Evolutionary conservation across 2,113 vertebrate genomes (phyloP), one percentile per base, ranked within the genome.

Genomic region (Heterotis niloticus): DNA sequence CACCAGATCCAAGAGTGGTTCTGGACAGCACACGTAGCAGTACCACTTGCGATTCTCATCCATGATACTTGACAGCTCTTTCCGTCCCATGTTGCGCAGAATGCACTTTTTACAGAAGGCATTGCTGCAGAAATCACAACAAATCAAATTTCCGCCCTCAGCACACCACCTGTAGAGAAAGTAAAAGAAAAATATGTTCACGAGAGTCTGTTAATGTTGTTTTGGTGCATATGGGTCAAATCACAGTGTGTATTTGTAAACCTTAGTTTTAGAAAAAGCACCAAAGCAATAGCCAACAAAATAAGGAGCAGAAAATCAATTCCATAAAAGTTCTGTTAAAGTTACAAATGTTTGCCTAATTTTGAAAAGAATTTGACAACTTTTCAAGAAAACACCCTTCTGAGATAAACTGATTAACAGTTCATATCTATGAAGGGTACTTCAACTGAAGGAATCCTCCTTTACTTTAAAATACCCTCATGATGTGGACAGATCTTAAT

Each of bases 101-200:
- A 99, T 96, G 84, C 98, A 99, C 84, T 98, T 99, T 90, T 98
- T 99, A 90, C 98, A 99, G 86, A 99, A 99, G 83, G 98, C 97
- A 62, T 99, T 99, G 85, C 97, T 96, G 88, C 98, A 99, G 87
- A 93, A 99, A 89, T 99, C 98, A 62, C 98, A 99, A 86, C 98
- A 99, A 87, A 99, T 98, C 80, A 99, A 79, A 87, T 98, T 98
- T 79, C 98, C 98, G 84, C 98, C 98, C 93, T 99, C 98, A 85
- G 98, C 98, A 89, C 98, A 99, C 98, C 98, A 99, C 84, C 98
- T 99, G 90, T 73, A 91, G 77, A 0, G 20, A 76, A 78, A 23
- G 12, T 23, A 67, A 26, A 26, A 18, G 29, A 17, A 44, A 69
- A 70, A 34, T 17, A 34, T 4, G 18, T 62, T 16, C 64, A 23